Base-by-base conservation (phyloP, 2,888 invertebrate genomes). In the Boloria euphrosyne region DNA sequence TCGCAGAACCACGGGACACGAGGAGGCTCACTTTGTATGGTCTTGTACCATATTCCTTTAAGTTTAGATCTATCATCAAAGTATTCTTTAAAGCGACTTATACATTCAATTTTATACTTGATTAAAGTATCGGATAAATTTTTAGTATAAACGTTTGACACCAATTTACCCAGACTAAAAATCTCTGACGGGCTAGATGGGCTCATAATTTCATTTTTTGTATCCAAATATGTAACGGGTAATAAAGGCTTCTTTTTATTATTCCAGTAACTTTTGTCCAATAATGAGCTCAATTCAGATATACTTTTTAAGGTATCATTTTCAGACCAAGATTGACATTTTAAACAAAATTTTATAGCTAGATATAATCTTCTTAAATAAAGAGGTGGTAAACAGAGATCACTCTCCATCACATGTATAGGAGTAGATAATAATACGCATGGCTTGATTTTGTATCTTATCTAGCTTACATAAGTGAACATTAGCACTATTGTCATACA, bases 401-500 rank as follows among this genome's bases (percentile, higher is more conserved):
- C 58, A 47, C 46, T 46, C 44, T 66, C 58, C 66, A 62, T n/a
- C n/a, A n/a, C n/a, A n/a, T n/a, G n/a, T n/a, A n/a, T n/a, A n/a
- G n/a, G n/a, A n/a, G n/a, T n/a, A n/a, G n/a, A n/a, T n/a, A n/a
- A n/a, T n/a, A n/a, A n/a, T n/a, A n/a, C n/a, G n/a, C n/a, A n/a
- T n/a, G n/a, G n/a, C 58, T 18, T 62, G 52, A 31, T 67, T 68
- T 69, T 70, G 68, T 71, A 73, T 70, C 68, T 74, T 75, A 68
- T 75, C 75, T 74, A 66, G 6, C 49, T 62, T 62, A 14, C 22
- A 22, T 22, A 62, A 43, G 46, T 66, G 62, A 22, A 47, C 18
- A 16, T 62, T 53, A 16, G 60, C 67, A 60, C 63, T 59, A 13
- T 52, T 60, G 13, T 67, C 51, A 43, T 67, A 67, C 4, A 67